phyloP scores from a whole-genome alignment of 1,140 invertebrate genomes.

The Saccostrea echinata region DNA sequence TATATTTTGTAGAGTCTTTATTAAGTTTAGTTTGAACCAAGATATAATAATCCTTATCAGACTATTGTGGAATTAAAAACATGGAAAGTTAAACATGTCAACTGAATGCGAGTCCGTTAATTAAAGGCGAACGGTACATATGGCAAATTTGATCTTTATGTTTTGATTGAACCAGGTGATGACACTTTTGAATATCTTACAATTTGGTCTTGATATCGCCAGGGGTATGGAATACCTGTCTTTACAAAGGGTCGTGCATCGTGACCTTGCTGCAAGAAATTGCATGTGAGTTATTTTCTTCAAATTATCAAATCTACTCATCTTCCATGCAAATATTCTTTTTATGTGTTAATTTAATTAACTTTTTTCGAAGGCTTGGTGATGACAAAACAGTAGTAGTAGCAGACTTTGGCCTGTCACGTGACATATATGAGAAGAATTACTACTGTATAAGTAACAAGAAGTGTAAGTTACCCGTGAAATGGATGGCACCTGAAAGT shows the following conservation, averaged over 20 bases:
- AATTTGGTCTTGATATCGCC: slow-evolving; percentile 86
- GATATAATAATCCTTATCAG: too few relatives aligned
- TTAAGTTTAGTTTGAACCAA: too few relatives aligned
- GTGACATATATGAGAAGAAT: slow-evolving; percentile 81
- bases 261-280: slow-evolving; percentile 93
- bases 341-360: background rate
- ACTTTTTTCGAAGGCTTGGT: slow-evolving; percentile 77
- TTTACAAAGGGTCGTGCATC: slow-evolving; percentile 90
- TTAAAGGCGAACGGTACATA: too few relatives aligned
- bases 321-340: background rate
- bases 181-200: slow-evolving; percentile 80
- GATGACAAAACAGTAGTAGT: slow-evolving; percentile 79
- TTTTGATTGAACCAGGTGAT: slow-evolving; percentile 71
- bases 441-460: slow-evolving; percentile 81
- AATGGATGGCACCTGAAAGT: slow-evolving; percentile 81
- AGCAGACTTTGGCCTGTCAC: slow-evolving; percentile 83
- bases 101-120: too few relatives aligned
- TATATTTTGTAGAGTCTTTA: too few relatives aligned
- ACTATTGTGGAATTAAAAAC: too few relatives aligned
- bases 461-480: slow-evolving; percentile 79
- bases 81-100: too few relatives aligned
- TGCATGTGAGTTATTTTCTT: slow-evolving; percentile 79
- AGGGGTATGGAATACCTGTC: slow-evolving; percentile 92
- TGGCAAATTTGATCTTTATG: too few relatives aligned
- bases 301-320: too few relatives aligned